Evolutionary conservation across 2,113 vertebrate genomes (phyloP).

Genomic region (cattle (Bos taurus)): DNA sequence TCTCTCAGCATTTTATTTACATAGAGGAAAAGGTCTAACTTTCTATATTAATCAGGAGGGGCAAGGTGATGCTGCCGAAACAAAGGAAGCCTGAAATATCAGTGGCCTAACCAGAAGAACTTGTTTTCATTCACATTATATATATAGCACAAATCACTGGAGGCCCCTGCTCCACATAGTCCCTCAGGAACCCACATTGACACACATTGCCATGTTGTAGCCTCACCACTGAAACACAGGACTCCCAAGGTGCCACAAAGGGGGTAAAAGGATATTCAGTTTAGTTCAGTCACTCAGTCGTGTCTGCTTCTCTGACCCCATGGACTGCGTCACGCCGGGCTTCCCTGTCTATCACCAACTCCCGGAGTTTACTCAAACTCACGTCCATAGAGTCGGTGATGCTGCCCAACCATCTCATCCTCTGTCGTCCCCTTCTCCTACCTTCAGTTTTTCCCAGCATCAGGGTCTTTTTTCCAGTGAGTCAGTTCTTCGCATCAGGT

Average conservation of each 20-base stretch:
- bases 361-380: neutral
- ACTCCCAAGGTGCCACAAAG: neutral
- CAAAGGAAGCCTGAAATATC: neutral
- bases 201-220: neutral
- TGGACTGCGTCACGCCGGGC: neutral
- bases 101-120: neutral
- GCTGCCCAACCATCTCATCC: neutral
- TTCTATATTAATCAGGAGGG: neutral
- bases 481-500: neutral
- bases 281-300: neutral
- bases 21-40: neutral
- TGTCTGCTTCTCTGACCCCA: neutral
- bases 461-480: neutral
- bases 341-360: neutral
- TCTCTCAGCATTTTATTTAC: neutral
- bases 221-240: neutral
- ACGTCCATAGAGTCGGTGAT: neutral
- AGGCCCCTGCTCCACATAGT: neutral
- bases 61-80: neutral
- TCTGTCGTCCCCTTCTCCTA: neutral
- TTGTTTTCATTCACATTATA: neutral
- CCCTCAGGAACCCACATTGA: neutral
- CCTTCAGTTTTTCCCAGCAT: neutral
- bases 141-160: neutral
- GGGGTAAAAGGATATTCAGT: neutral